phyloP scores from a whole-genome alignment of 2,888 invertebrate species.

The Melieria crassipennis region DNA sequence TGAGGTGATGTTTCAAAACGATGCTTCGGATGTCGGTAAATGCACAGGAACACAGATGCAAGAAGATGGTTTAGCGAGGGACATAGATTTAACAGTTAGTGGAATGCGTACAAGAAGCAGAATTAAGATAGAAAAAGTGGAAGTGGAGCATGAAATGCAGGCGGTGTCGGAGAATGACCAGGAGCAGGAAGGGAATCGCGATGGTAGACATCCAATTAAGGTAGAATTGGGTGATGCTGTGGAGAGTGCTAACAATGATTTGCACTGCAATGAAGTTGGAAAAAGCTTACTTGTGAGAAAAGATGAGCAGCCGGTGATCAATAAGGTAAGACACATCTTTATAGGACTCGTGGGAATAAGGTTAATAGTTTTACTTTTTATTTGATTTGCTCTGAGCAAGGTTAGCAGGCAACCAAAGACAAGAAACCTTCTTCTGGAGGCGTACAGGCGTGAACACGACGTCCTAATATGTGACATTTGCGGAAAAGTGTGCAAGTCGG shows the following conservation, averaged over 20 bases:
- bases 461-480: slow-evolving; percentile 43
- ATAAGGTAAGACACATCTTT: background rate
- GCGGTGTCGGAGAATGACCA: background rate
- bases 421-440: slow-evolving; percentile 39
- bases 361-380: background rate
- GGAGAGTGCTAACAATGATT: background rate
- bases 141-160: background rate
- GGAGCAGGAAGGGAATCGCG: background rate
- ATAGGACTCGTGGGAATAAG: background rate
- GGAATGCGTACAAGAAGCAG: too few relatives aligned
- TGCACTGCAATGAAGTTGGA: background rate
- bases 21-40: background rate
- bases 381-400: background rate
- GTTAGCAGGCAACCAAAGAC: background rate
- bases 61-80: too few relatives aligned
- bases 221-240: background rate
- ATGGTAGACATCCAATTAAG: background rate
- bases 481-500: slow-evolving; percentile 35
- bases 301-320: background rate
- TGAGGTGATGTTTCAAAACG: background rate
- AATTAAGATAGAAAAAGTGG: background rate
- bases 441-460: slow-evolving; percentile 51
- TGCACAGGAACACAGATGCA: too few relatives aligned
- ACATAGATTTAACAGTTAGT: too few relatives aligned
- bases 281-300: background rate